Evolutionary conservation across 1,140 invertebrate species (phyloP).

Genomic region (Hypothenemus hampei): DNA sequence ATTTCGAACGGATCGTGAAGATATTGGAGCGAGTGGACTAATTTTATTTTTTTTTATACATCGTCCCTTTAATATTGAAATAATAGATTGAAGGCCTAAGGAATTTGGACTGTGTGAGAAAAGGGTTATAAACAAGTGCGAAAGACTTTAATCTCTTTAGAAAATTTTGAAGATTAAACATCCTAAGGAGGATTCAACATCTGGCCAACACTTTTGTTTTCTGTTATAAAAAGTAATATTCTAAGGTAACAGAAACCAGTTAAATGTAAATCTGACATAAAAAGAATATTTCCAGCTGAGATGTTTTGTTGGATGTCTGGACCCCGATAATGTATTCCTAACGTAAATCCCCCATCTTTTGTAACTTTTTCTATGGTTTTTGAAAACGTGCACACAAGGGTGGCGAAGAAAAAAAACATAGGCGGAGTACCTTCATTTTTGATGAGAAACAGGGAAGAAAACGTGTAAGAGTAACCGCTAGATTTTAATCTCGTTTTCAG

Average conservation of each 20-base stretch:
- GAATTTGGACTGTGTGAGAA: too few species aligned
- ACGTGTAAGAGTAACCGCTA: too few species aligned
- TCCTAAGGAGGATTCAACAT: background rate
- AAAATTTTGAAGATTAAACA: conserved; percentile 1
- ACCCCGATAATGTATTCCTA: conserved; percentile 15
- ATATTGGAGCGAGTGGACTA: conserved; percentile 4
- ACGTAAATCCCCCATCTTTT: conserved; percentile 10
- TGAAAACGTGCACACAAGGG: too few species aligned
- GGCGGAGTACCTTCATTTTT: too few species aligned
- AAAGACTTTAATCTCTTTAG: background rate
- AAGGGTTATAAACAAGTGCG: background rate
- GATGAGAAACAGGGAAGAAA: too few species aligned
- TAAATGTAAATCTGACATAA: conserved; percentile 15
- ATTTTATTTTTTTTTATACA: too few species aligned
- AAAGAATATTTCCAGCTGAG: conserved; percentile 15
- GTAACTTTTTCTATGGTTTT: conserved; percentile 11
- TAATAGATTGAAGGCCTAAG: too few species aligned
- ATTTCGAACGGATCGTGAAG: conserved; percentile 7
- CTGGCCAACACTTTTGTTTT: conserved; percentile 12
- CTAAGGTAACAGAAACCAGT: conserved; percentile 8
- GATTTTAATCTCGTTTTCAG: too few species aligned
- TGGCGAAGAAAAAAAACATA: too few species aligned
- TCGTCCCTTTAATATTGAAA: too few species aligned
- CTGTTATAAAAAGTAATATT: conserved; percentile 8
- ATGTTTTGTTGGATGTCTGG: conserved; percentile 9